Evolutionary conservation across 2,113 vertebrate species (phyloP), one percentile per base, ranked within the genome.

Genomic region (Antigone vipio): DNA sequence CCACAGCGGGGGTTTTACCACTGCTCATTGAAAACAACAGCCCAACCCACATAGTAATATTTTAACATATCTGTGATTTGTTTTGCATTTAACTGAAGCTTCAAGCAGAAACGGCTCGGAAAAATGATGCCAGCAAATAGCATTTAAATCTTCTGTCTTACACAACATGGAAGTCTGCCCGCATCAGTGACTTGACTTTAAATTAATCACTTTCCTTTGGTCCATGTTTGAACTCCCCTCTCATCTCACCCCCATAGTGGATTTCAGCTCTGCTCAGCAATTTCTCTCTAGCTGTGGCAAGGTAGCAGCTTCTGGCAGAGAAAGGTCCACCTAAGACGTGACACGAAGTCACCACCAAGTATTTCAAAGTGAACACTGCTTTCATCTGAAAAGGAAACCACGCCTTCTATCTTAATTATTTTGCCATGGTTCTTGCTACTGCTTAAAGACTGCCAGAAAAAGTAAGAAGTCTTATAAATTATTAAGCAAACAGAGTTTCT

Each of bases 111-210:
- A 88, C 30, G 30, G 76, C 60, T 81, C 71, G 66, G 67, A 74
- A 84, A 96, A 92, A 85, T 5, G 1, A 84, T 75, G 80, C 69
- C 93, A 95, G 86, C 74, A 93, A 94, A 81, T 23, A 89, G 63
- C 35, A 85, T 68, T 69, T 58, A 85, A 89, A 52, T 85, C 60
- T 88, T 86, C 50, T 71, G 45, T 80, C 59, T 89, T 75, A 63
- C 45, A 91, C 80, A 95, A 92, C 45, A 5, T 84, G 75, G 94
- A 96, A 97, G 49, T 71, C 91, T 92, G 92, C 85, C 95, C 92
- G 88, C 45, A 97, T 75, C 89, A 88, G 64, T 21, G 34, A 18
- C 22, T 92, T 95, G 50, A 60, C 40, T 85, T 95, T 44, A 93
- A 52, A 75, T 96, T 77, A 83, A 66, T 89, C 66, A 45, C 58